Evolutionary conservation across 1,140 invertebrate genomes (phyloP), one percentile per base, ranked within the genome.

Genomic region (Sycophila sp.): DNA sequence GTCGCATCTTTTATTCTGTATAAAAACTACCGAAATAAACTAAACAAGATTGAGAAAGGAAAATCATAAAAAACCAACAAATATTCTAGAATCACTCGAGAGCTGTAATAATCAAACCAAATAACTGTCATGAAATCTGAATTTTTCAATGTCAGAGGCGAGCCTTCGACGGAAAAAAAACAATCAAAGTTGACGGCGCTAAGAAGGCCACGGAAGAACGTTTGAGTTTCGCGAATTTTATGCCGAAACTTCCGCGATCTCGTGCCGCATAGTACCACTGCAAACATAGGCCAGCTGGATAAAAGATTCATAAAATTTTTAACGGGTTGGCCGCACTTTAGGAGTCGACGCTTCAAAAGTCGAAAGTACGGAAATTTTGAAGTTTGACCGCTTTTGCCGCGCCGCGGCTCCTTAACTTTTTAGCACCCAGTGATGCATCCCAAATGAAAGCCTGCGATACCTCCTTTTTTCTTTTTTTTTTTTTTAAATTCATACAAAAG

Each of bases 171-270:
- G n/a, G n/a, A n/a, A n/a, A 15, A 19, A 26, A 63, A 49, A 63
- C 60, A 63, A 49, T 63, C 36, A 36, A 63, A 63, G 63, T 55
- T 65, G 63, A 65, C 56, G 34, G 22, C 53, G 63, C n/a, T 40
- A n/a, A 24, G 22, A 11, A 15, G 15, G 34, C 53, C 10, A 15
- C 26, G 7, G 4, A n/a, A n/a, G n/a, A n/a, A n/a, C 19, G 55
- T 22, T 55, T 24, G 55, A 30, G 42, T 8, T 19, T 63, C 3
- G 60, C 15, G 60, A 0, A 36, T 63, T 63, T 63, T 63, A 63
- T 63, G 60, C 60, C 28, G 24, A 63, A 63, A 63, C 60, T 63
- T 63, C 24, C 2, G 42, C 42, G n/a, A n/a, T n/a, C n/a, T n/a
- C n/a, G n/a, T n/a, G n/a, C n/a, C n/a, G n/a, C n/a, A n/a, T n/a